Evolutionary conservation across 1,140 invertebrate species (phyloP), one percentile per base, ranked within the genome.

Genomic region (Drosophila neocordata): DNA sequence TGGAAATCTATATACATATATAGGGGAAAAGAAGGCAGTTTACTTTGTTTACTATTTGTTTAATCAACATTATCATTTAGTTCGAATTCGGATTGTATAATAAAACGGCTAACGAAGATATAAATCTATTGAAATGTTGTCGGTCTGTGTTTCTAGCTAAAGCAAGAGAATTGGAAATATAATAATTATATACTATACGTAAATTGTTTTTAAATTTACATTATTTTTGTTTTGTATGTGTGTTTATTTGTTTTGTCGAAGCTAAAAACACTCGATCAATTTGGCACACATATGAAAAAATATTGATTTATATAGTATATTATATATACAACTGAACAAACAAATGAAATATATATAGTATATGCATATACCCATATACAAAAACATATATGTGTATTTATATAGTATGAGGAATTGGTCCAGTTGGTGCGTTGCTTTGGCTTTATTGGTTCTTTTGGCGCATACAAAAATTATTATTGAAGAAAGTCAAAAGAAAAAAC

Each of bases 171-270:
- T 20, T 0, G 7, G 6, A 0, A 48, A 48, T 20, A 48, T 20
- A 48, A 48, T 18, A 4, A 48, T 48, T 48, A 48, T 15, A 20
- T 48, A 20, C 9, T 48, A 20, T 65, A 64, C 65, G 68, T 70
- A 66, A 82, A 77, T 73, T 74, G 48, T 81, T 74, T 84, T 77
- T 66, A 65, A 77, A 85, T 83, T 84, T 83, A 84, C 72, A 80
- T 51, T 53, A 48, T 35, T 38, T 31, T 31, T 15, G n/a, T 51
- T 24, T 48, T 57, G 13, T 20, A 58, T 34, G 57, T 59, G 20
- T 52, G 41, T 63, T 9, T 20, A 0, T 15, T 27, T 34, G 8
- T 52, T n/a, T 35, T n/a, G n/a, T n/a, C n/a, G n/a, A n/a, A 60
- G 48, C 37, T 4, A 24, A 24, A 62, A 24, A 63, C 51, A 65